Conservation (phyloP, 64 coral and sea anemone genomes). For the Actinia tenebrosa region DNA sequence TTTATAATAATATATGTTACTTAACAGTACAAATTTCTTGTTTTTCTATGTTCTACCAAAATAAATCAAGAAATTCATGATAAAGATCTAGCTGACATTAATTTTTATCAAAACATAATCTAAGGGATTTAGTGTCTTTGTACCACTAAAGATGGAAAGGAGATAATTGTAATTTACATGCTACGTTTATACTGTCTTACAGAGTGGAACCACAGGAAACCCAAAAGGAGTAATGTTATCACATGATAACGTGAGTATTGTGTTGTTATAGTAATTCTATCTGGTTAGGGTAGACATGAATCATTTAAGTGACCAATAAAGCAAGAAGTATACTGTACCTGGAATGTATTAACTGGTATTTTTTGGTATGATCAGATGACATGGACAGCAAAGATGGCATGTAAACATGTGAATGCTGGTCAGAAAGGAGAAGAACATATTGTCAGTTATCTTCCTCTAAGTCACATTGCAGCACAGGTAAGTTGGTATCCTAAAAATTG, state of each 20-base stretch:
- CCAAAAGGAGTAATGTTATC: constrained; percentile 98
- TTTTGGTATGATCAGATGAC: constrained; percentile 19
- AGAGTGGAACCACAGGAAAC: constrained; percentile 96
- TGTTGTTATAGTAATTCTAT: not conserved
- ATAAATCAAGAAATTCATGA: not conserved
- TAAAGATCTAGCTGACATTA: not conserved
- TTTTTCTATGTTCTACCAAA: not conserved
- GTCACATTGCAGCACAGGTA: constrained; percentile 95
- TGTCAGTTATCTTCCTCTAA: constrained; percentile 85
- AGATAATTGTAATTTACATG: too few species aligned
- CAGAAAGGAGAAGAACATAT: constrained; percentile 55
- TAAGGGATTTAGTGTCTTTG: too few species aligned
- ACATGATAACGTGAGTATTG: constrained; percentile 91
- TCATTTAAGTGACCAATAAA: too few species aligned
- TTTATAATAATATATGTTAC: not conserved
- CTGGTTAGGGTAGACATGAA: too few species aligned
- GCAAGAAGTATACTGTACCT: too few species aligned
- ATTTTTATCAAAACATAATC: not conserved
- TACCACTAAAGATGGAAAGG: too few species aligned
- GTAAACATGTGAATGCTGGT: constrained; percentile 26
- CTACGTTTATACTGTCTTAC: not conserved
- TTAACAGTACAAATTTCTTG: too few species aligned
- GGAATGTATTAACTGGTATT: not conserved
- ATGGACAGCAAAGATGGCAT: constrained; percentile 51
- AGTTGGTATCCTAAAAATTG: not conserved